Evolutionary conservation across 2,888 invertebrate species (phyloP), one percentile per base, ranked within the genome.

Genomic region (Chirona hameri): DNA sequence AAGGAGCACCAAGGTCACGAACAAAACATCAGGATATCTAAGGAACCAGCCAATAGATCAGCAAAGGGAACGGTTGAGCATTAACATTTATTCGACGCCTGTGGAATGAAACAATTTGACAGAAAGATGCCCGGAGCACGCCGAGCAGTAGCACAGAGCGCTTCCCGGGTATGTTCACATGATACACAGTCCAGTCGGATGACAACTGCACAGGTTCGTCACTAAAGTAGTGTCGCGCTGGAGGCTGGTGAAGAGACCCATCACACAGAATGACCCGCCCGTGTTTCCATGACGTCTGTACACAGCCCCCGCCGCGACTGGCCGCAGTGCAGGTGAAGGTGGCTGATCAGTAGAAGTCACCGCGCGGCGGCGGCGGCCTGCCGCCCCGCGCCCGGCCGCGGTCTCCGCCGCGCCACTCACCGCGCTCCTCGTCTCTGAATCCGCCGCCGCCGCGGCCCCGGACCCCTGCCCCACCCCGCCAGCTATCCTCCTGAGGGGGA

Each of bases 91-190:
- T 72, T 72, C 31, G 72, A 27, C 72, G 72, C 29, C 31, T 31
- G 72, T 72, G 72, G 72, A 72, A 72, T 72, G 72, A 31, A 29
- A 72, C 72, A 72, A 72, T 72, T 31, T 72, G 72, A 72, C 31
- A 72, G 72, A 72, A 65, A 65, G n/a, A 5, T 60, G 15, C 29
- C 29, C 31, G 15, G 15, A 14, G 3, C 10, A 69, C 18, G 72
- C 31, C 10, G 0, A 72, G 0, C 29, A 18, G 72, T 7, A 15
- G 18, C 72, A 29, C 31, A 0, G 18, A 72, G 9, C 60, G 60
- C 24, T 24, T 21, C n/a, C 60, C 21, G 9, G n/a, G 60, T n/a
- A 21, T n/a, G 60, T n/a, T 60, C 24, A 24, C 21, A 21, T n/a
- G 60, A 60, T 60, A 24, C 24, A 24, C 12, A n/a, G 60, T 21